These are phyloP conservation scores for Drosophila cognata DNA, from an alignment of 2,888 invertebrate species.

Conservation along the genomic window DNA sequence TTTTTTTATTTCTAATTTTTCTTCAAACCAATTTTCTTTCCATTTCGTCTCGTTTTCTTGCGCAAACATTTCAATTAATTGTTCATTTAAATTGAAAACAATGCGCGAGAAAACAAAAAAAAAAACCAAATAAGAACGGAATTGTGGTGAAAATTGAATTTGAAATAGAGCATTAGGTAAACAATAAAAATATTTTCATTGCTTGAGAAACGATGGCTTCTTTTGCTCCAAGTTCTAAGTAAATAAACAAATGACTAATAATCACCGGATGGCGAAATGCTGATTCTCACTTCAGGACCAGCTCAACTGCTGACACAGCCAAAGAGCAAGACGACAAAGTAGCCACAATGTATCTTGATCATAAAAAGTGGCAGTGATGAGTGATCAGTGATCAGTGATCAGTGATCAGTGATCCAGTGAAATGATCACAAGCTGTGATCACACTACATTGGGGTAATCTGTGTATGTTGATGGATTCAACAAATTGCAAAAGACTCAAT, in stretches of 20 bases:
- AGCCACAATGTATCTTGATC: background rate
- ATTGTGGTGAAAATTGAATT: constrained; percentile 23
- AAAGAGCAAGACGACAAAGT: too few species aligned
- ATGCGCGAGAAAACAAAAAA: constrained; percentile 36
- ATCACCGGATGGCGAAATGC: constrained; percentile 21
- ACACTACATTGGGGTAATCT: background rate
- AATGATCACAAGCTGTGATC: background rate
- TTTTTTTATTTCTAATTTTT: constrained; percentile 13
- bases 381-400: background rate
- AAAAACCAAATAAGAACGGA: constrained; percentile 12
- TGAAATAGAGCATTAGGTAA: constrained; percentile 36
- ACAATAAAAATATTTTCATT: constrained; percentile 40
- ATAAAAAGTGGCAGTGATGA: background rate
- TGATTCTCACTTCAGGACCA: background rate
- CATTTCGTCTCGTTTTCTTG: constrained; percentile 35
- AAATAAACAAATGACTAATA: constrained; percentile 42
- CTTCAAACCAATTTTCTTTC: constrained; percentile 40
- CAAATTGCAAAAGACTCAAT: background rate
- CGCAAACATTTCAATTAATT: constrained; percentile 75
- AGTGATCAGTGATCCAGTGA: background rate
- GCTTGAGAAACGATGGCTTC: constrained; percentile 20
- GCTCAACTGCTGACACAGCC: background rate
- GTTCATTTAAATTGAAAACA: constrained; percentile 69
- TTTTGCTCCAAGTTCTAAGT: constrained; percentile 12
- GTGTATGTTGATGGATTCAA: background rate